A percentile compares a stretch with the other conserved stretches of the same genome.
phyloP scores from a whole-genome alignment of 2,797 vertebrate genomes.

The Zenarchopterus dispar region DNA sequence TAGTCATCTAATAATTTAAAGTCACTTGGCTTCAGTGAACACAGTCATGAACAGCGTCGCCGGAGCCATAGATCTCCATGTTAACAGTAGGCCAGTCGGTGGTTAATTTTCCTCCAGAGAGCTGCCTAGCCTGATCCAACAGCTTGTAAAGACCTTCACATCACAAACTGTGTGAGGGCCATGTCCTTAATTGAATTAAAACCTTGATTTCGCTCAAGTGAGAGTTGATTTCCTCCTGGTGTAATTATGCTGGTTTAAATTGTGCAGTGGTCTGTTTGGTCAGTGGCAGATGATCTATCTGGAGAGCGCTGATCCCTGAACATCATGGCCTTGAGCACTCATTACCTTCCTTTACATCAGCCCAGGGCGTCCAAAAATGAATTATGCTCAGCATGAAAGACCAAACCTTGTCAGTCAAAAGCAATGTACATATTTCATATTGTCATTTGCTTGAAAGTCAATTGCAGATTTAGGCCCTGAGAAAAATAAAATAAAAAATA shows the following conservation, averaged over 20 bases:
- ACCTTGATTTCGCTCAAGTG: slow-evolving; percentile 74
- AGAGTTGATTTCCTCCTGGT: slow-evolving; percentile 72
- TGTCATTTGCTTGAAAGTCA: too few relatives aligned
- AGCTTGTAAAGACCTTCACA: slow-evolving; percentile 72
- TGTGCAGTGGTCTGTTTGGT: slow-evolving; percentile 61
- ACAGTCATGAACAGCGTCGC: slow-evolving; percentile 7
- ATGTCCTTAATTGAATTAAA: slow-evolving; percentile 81
- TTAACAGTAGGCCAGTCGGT: slow-evolving; percentile 58
- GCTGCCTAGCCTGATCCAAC: slow-evolving; percentile 43
- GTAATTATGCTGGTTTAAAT: slow-evolving; percentile 63
- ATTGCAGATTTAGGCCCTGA: neutral
- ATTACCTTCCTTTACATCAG: slow-evolving; percentile 39
- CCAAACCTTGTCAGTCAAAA: neutral
- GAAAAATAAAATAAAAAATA: neutral
- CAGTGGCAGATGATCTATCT: slow-evolving; percentile 66
- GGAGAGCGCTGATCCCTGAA: slow-evolving; percentile 71
- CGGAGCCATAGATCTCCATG: slow-evolving; percentile 53
- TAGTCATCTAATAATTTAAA: slow-evolving; percentile 23
- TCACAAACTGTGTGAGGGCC: slow-evolving; percentile 48
- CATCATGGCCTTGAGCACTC: slow-evolving; percentile 38
- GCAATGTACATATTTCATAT: neutral
- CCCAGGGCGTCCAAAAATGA: neutral
- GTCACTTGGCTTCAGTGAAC: slow-evolving; percentile 12
- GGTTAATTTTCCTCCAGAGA: slow-evolving; percentile 71
- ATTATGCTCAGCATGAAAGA: neutral